Conservation (phyloP, 2,113 vertebrate genomes). For the Podarcis muralis region DNA sequence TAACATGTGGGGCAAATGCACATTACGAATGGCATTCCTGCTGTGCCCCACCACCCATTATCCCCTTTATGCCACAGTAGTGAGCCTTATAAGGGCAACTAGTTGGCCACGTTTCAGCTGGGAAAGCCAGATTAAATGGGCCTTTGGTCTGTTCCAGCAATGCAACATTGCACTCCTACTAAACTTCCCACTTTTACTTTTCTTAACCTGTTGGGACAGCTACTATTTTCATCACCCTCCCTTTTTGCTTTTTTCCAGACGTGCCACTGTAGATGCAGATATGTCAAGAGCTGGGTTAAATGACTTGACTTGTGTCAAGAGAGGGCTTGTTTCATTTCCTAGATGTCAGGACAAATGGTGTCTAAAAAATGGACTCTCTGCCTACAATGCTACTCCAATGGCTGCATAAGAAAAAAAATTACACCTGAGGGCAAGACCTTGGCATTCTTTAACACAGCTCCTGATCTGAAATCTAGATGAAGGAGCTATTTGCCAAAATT, state of each 20-base stretch:
- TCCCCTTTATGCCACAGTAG: too few relatives aligned
- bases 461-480: slow-evolving; percentile 29
- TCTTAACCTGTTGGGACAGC: slow-evolving; percentile 7
- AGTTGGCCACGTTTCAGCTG: neutral
- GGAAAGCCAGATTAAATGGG: neutral
- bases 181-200: slow-evolving; percentile 14
- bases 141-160: neutral
- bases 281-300: slow-evolving; percentile 32
- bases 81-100: neutral
- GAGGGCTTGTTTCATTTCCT: slow-evolving; percentile 44
- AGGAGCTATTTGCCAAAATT: slow-evolving; percentile 13
- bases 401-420: slow-evolving; percentile 35
- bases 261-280: slow-evolving; percentile 18
- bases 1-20: too few relatives aligned
- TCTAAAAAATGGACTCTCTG: slow-evolving; percentile 40
- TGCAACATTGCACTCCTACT: neutral
- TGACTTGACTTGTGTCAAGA: slow-evolving; percentile 14
- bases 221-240: slow-evolving; percentile 7
- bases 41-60: too few relatives aligned
- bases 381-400: slow-evolving; percentile 43
- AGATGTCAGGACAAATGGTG: slow-evolving; percentile 39
- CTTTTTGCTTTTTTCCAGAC: slow-evolving; percentile 32
- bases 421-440: slow-evolving; percentile 25
- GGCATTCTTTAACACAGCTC: slow-evolving; percentile 2
- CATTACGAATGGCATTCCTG: too few relatives aligned